phyloP scores from a whole-genome alignment of 2,797 vertebrate species.

The Etheostoma perlongum region DNA sequence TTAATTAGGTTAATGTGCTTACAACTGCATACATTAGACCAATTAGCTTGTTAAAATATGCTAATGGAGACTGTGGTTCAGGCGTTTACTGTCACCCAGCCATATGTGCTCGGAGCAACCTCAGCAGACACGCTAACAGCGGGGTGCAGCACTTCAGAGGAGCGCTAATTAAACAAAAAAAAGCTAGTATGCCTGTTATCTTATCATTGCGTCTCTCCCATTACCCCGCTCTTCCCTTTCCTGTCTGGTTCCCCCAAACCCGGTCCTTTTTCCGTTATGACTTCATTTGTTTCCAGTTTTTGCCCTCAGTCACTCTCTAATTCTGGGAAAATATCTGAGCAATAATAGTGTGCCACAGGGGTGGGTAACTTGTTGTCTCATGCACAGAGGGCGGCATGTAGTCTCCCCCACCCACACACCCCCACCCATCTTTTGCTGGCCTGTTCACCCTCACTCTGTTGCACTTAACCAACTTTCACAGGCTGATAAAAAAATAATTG shows the following conservation, averaged over 20 bases:
- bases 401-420: background rate
- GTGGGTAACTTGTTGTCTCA: slow-evolving; percentile 19
- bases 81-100: slow-evolving; percentile 55
- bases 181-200: slow-evolving; percentile 57
- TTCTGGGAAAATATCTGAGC: slow-evolving; percentile 65
- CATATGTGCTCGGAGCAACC: slow-evolving; percentile 59
- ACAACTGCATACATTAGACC: slow-evolving; percentile 57
- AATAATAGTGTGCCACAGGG: slow-evolving; percentile 10
- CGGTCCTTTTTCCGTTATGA: slow-evolving; percentile 53
- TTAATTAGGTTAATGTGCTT: slow-evolving; percentile 60
- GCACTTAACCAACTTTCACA: slow-evolving; percentile 81
- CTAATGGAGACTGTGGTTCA: slow-evolving; percentile 40
- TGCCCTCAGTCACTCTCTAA: slow-evolving; percentile 15
- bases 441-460: slow-evolving; percentile 41
- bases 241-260: slow-evolving; percentile 26
- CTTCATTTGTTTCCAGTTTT: slow-evolving; percentile 61
- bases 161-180: slow-evolving; percentile 65
- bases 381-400: slow-evolving; percentile 41
- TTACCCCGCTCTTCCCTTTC: slow-evolving; percentile 59
- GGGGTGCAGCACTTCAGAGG: slow-evolving; percentile 46
- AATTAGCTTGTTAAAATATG: slow-evolving; percentile 65
- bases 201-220: slow-evolving; percentile 66
- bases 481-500: slow-evolving; percentile 82
- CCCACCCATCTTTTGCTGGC: slow-evolving; percentile 1
- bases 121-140: slow-evolving; percentile 60